phyloP scores from a whole-genome alignment of 2,888 invertebrate genomes.

The Mantis religiosa region DNA sequence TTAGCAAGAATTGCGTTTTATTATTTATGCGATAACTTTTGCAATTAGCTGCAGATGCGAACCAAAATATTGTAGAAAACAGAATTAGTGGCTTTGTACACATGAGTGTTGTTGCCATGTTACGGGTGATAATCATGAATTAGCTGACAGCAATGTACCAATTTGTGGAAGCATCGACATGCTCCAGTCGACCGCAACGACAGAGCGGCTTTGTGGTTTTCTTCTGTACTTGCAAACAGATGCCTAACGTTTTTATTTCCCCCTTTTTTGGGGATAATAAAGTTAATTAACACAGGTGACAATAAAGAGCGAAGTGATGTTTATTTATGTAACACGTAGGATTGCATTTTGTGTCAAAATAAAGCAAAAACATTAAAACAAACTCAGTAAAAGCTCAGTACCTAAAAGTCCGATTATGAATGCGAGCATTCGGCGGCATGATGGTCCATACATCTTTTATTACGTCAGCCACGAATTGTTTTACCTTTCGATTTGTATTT shows the following conservation, averaged over 20 bases:
- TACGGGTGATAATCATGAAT: background rate
- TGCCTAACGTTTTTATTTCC: background rate
- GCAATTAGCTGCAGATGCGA: background rate
- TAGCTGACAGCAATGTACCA: background rate
- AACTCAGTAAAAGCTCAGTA: too few relatives aligned
- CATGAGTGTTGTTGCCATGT: background rate
- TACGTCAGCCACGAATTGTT: too few relatives aligned
- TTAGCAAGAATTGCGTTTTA: background rate
- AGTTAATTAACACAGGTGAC: too few relatives aligned
- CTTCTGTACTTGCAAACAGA: background rate
- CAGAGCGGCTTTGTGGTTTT: background rate
- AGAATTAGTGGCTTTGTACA: background rate
- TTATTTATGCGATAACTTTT: background rate
- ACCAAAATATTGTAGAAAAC: background rate
- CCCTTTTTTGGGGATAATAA: background rate
- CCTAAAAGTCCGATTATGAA: too few relatives aligned
- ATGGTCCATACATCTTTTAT: too few relatives aligned
- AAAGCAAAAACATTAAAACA: too few relatives aligned
- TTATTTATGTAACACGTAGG: too few relatives aligned
- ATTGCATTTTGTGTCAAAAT: too few relatives aligned
- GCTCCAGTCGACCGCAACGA: background rate
- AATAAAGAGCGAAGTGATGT: too few relatives aligned
- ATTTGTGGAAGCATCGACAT: background rate
- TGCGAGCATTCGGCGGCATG: too few relatives aligned
- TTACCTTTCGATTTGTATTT: too few relatives aligned